Evolutionary conservation across 2,888 invertebrate genomes (phyloP), one percentile per base, ranked within the genome.

Genomic region (Thereva nobilitata): DNA sequence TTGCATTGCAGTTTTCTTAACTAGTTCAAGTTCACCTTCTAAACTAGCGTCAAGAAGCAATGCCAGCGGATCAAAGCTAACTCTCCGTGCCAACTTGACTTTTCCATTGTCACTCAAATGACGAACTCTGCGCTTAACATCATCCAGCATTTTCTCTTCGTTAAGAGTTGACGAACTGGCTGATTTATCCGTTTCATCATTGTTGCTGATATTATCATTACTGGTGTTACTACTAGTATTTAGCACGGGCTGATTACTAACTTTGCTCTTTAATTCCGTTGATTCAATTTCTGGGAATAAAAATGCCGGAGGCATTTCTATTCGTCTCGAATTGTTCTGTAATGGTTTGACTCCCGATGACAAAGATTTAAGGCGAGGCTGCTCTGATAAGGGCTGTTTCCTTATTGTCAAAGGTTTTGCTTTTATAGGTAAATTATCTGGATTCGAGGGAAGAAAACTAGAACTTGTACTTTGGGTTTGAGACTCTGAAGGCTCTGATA

Each of bases 51-150:
- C 99, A 75, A 99, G 84, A 56, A 99, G 85, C 57, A 99, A 84
- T 0, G 98, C 97, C 74, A 98, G 84, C 23, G 99, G 98, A 84
- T 99, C 98, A 78, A 99, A 99, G 79, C 95, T 96, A 44, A 99
- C 97, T 68, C 96, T 84, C 71, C 95, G 85, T 4, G 90, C 87
- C 42, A 91, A 77, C 75, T 90, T 91, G 35, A 86, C 86, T 74
- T 90, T 90, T 35, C 89, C 86, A 57, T 86, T 87, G 75, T 86
- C 86, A 64, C 70, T 67, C 55, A 77, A 73, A 69, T 78, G 81
- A 79, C 94, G 92, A 73, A 86, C 85, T 72, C 92, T 85, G 75
- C 90, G 85, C 59, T 78, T 78, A 72, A 90, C 84, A 73, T 86
- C 79, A 50, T 78, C 77, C 5, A 72, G 72, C 4, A 73, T 71